A percentile compares a stretch with the other conserved stretches of the same genome.
These are phyloP conservation scores for Cheiracanthium punctorium DNA, from an alignment of 2,888 invertebrate species.

Conservation along the genomic window DNA sequence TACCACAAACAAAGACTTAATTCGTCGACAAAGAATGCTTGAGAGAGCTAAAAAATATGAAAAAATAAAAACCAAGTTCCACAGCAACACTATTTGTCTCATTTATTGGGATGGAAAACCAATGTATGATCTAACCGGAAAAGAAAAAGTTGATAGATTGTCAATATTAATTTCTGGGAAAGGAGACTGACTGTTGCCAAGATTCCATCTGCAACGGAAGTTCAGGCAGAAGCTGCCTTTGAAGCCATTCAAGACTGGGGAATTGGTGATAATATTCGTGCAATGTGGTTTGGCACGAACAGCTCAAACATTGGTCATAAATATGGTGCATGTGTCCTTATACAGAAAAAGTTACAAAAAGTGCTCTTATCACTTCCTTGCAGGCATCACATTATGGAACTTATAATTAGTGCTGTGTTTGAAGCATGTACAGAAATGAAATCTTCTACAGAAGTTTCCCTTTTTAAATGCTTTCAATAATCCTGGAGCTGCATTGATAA, in stretches of 20 bases:
- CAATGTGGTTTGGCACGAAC: slow-evolving; percentile 10
- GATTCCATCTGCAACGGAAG: slow-evolving; percentile 15
- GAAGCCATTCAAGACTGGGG: slow-evolving; percentile 30
- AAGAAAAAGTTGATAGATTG: slow-evolving; percentile 10
- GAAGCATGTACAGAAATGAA: neutral
- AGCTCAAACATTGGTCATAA: slow-evolving; percentile 11
- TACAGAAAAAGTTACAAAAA: slow-evolving; percentile 21
- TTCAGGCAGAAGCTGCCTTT: neutral
- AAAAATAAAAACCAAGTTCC: neutral
- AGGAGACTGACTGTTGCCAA: slow-evolving; percentile 25
- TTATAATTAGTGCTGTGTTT: slow-evolving; percentile 12
- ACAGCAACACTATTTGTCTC: neutral
- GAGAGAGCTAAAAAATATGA: neutral
- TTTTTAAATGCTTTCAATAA: slow-evolving; percentile 3
- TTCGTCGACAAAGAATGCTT: neutral
- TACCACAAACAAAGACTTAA: neutral
- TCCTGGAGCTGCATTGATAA: neutral
- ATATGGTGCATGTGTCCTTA: slow-evolving; percentile 3
- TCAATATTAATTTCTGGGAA: neutral
- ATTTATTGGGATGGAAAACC: slow-evolving; percentile 11
- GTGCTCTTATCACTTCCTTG: neutral
- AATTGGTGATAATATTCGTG: slow-evolving; percentile 16
- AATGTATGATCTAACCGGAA: neutral
- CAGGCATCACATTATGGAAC: slow-evolving; percentile 5
- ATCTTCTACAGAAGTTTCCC: slow-evolving; percentile 3